phyloP scores from a whole-genome alignment of 2,797 vertebrate genomes.

The Poeciliopsis gracilis region DNA sequence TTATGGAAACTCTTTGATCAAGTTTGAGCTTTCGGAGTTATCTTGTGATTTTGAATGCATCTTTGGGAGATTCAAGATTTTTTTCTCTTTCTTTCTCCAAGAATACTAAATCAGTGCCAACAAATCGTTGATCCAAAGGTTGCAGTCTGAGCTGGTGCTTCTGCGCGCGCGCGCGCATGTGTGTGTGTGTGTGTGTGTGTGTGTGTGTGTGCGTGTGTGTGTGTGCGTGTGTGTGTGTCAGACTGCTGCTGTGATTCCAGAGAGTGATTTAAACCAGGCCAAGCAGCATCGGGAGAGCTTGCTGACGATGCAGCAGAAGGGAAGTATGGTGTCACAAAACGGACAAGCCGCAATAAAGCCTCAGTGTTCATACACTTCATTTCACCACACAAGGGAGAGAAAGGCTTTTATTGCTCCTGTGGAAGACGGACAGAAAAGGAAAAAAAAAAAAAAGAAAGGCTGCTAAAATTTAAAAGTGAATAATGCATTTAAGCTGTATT shows the following conservation, averaged over 20 bases:
- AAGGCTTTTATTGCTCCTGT: not conserved
- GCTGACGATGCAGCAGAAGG: conserved; percentile 59
- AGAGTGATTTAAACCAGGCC: conserved; percentile 55
- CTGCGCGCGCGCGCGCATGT: conserved; percentile 3
- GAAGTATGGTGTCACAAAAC: conserved; percentile 36
- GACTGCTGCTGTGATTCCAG: conserved; percentile 33
- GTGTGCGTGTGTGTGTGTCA: conserved; percentile 8
- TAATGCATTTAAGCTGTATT: not conserved
- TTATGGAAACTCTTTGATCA: not conserved
- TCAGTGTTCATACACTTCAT: conserved; percentile 28
- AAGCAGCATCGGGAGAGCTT: conserved; percentile 35
- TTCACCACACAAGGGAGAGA: conserved; percentile 10
- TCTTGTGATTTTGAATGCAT: conserved; percentile 9
- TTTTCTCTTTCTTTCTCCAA: not conserved
- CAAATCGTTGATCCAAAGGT: not conserved
- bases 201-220: not conserved
- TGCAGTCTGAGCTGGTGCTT: not conserved
- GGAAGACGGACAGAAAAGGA: conserved; percentile 7
- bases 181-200: conserved; percentile 3
- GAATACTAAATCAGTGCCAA: not conserved
- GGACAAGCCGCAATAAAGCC: conserved; percentile 50
- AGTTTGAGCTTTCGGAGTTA: conserved; percentile 10
- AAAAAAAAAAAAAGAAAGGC: not conserved
- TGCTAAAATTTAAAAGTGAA: not conserved
- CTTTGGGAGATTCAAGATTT: conserved; percentile 13